Percentiles rank a stretch among this genome's conserved stretches.
phyloP scores from a whole-genome alignment of 2,113 vertebrate genomes.

The Papio anubis region DNA sequence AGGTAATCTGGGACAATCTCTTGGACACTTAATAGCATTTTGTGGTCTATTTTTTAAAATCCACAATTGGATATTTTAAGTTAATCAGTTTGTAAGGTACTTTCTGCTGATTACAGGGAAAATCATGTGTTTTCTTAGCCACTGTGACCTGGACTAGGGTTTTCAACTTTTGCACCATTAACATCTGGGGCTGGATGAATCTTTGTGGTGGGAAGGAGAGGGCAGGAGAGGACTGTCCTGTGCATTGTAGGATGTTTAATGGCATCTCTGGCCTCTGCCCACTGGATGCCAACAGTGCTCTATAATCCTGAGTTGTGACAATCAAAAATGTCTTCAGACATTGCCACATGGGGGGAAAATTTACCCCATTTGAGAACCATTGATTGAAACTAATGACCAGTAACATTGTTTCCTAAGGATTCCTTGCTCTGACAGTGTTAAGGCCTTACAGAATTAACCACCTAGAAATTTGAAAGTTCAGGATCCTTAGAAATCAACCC shows the following conservation, averaged over 20 bases:
- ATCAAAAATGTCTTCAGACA: slow-evolving; percentile 7
- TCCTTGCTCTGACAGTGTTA: neutral
- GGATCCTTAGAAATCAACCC: slow-evolving; percentile 8
- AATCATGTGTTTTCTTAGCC: slow-evolving; percentile 28
- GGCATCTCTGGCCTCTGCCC: neutral
- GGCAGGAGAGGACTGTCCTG: fast-evolving
- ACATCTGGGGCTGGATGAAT: neutral
- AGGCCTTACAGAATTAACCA: neutral
- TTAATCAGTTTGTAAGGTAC: slow-evolving; percentile 27
- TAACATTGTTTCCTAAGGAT: neutral
- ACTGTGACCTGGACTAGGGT: neutral
- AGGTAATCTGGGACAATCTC: neutral
- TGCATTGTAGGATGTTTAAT: slow-evolving; percentile 4
- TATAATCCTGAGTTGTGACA: neutral
- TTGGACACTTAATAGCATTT: neutral
- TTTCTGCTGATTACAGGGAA: slow-evolving; percentile 4
- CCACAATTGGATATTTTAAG: neutral
- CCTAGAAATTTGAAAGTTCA: slow-evolving; percentile 24
- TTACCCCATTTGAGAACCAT: neutral
- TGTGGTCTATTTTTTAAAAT: slow-evolving; percentile 33
- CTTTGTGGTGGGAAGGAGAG: neutral
- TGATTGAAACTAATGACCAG: neutral
- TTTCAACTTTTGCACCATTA: neutral
- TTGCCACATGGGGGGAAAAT: neutral
- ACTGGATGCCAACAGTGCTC: neutral